Evolutionary conservation across 2,888 invertebrate genomes (phyloP).

Genomic region (Aspidapion aeneum): DNA sequence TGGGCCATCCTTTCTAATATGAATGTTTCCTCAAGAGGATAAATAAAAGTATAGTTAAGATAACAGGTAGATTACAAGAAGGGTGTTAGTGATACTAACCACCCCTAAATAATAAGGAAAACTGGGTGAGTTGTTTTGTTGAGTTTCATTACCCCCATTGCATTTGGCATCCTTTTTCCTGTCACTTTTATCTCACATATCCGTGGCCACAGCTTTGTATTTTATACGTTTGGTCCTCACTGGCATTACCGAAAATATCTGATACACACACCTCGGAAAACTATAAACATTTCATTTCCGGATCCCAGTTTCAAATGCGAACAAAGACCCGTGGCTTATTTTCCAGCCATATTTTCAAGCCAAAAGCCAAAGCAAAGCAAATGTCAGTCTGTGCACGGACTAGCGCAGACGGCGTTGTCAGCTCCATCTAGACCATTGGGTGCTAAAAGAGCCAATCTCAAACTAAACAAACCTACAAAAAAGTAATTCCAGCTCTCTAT

Average conservation of each 20-base stretch:
- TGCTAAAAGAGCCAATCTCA: too few species aligned
- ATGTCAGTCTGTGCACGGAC: constrained; percentile 33
- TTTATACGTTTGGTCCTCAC: not conserved
- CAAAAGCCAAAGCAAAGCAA: constrained; percentile 28
- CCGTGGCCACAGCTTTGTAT: not conserved
- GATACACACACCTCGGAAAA: not conserved
- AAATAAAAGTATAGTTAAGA: too few species aligned
- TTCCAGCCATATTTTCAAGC: constrained; percentile 48
- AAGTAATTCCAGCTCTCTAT: too few species aligned
- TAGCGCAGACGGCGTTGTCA: too few species aligned
- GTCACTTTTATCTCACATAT: not conserved
- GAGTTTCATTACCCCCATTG: not conserved
- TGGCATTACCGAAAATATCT: not conserved
- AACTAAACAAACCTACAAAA: too few species aligned
- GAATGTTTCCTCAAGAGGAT: too few species aligned
- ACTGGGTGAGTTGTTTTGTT: not conserved
- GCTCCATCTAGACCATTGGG: too few species aligned
- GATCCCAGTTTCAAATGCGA: constrained; percentile 40
- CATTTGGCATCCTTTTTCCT: not conserved
- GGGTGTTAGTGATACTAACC: too few species aligned
- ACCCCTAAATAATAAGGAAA: constrained; percentile 4
- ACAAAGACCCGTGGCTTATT: constrained; percentile 50
- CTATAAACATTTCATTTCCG: constrained; percentile 28
- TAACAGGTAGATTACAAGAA: too few species aligned
- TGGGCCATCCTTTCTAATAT: too few species aligned